Conservation (phyloP, 1,140 invertebrate species). For the Papilio dardanus region DNA sequence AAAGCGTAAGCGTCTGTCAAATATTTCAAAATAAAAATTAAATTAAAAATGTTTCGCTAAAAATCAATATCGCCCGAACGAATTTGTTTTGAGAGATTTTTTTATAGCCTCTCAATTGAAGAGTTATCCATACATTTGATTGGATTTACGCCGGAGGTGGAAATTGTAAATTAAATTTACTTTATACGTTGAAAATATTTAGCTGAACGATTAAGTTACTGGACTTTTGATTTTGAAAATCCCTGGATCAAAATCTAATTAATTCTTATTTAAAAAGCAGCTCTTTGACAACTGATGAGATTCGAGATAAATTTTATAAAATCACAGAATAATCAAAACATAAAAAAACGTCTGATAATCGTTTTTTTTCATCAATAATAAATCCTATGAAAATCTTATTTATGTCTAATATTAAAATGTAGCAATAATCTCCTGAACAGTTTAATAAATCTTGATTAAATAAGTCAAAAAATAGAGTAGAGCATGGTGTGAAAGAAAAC, state of each 20-base stretch:
- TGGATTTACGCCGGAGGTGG: conserved; percentile 10
- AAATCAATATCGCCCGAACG: neutral
- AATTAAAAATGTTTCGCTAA: neutral
- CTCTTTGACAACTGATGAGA: too few species aligned
- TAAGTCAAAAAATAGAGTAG: too few species aligned
- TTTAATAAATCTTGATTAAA: too few species aligned
- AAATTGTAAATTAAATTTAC: conserved; percentile 12
- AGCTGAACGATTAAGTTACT: neutral
- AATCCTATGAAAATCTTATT: too few species aligned
- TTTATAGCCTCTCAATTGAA: conserved; percentile 1
- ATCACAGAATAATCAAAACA: too few species aligned
- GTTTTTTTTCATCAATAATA: too few species aligned
- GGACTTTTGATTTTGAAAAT: neutral
- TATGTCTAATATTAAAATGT: too few species aligned
- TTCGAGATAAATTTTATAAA: too few species aligned
- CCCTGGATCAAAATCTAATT: neutral
- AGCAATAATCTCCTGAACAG: too few species aligned
- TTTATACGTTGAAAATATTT: conserved; percentile 5
- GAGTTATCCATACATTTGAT: conserved; percentile 22
- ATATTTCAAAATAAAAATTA: neutral
- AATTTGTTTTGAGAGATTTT: conserved; percentile 22
- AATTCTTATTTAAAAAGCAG: too few species aligned
- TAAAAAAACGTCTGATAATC: too few species aligned
- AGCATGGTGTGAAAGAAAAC: too few species aligned
- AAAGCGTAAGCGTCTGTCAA: neutral